Evolutionary conservation across 1,140 invertebrate species (phyloP), one percentile per base, ranked within the genome.

Genomic region (Pararge aegeria): DNA sequence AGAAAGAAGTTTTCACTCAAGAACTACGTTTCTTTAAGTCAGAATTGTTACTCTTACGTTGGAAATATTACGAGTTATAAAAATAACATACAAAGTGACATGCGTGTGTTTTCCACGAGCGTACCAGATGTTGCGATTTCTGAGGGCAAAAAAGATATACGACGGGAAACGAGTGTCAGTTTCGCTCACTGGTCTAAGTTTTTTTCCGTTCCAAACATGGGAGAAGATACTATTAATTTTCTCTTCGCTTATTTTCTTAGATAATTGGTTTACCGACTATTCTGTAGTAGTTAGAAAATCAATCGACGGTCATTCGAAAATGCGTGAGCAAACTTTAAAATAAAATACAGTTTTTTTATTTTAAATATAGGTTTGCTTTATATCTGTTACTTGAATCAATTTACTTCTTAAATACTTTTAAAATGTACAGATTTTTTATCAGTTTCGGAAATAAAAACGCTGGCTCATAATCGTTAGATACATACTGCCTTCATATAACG

Each of bases 111-210:
- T 68, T 61, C 66, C 58, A 64, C 57, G 64, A 64, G 73, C 61
- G 75, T 58, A 68, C 75, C 83, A 86, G 75, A 87, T 85, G 85
- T 80, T 80, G 71, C 80, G 75, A 83, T 83, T 81, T 80, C 73
- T 78, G 74, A 75, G 67, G 55, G 69, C 64, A 79, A 82, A 83
- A 80, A 62, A 75, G 75, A 84, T 77, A 78, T 73, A 86, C 66
- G 75, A 79, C 73, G 72, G 82, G 79, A 85, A 88, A 88, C 78
- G 73, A 81, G 70, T 78, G 77, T 80, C 78, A 76, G 78, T 56
- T 61, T 73, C 75, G 73, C 75, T 80, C 73, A 64, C 72, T 75
- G 67, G 53, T 69, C 61, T 64, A 73, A 78, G 74, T 78, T 86
- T 88, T 87, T 80, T 76, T 70, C 67, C 67, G 44, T 54, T 50